phyloP scores from a whole-genome alignment of 2,888 invertebrate genomes.

The Acanthosepion esculentum region DNA sequence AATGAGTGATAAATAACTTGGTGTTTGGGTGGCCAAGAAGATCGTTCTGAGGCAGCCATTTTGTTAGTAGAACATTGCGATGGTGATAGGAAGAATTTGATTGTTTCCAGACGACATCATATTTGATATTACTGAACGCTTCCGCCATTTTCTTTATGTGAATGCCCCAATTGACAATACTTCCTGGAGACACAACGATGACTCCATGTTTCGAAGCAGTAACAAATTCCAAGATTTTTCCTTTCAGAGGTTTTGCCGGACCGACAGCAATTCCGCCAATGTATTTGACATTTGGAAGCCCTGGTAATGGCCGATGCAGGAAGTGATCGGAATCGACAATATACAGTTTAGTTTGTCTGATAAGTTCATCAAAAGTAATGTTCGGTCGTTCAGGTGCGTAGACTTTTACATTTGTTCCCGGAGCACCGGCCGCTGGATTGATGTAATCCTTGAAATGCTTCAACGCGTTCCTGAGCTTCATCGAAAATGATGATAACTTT shows the following conservation, averaged over 20 bases:
- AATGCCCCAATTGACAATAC: neutral
- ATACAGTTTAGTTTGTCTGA: constrained; percentile 52
- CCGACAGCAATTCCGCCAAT: constrained; percentile 52
- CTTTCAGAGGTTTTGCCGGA: constrained; percentile 50
- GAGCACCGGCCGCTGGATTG: neutral
- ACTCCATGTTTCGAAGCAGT: constrained; percentile 52
- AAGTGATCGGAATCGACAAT: constrained; percentile 51
- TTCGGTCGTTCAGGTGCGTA: constrained; percentile 51
- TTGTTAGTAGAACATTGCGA: no score
- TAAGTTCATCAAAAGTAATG: constrained; percentile 48
- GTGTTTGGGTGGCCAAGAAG: constrained; percentile 46
- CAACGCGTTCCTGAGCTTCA: no score
- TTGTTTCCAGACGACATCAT: neutral
- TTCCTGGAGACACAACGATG: constrained; percentile 55
- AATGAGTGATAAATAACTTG: constrained; percentile 56
- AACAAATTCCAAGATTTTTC: constrained; percentile 51
- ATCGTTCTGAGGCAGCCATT: no score
- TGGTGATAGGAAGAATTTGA: no score
- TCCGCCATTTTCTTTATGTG: constrained; percentile 50
- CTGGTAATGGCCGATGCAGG: constrained; percentile 50
- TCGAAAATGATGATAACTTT: no score
- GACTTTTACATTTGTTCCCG: neutral
- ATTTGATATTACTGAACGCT: constrained; percentile 50
- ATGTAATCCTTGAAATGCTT: no score
- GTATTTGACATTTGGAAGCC: constrained; percentile 52